Conservation (phyloP, 2,797 vertebrate genomes). For the Bovichtus variegatus region DNA sequence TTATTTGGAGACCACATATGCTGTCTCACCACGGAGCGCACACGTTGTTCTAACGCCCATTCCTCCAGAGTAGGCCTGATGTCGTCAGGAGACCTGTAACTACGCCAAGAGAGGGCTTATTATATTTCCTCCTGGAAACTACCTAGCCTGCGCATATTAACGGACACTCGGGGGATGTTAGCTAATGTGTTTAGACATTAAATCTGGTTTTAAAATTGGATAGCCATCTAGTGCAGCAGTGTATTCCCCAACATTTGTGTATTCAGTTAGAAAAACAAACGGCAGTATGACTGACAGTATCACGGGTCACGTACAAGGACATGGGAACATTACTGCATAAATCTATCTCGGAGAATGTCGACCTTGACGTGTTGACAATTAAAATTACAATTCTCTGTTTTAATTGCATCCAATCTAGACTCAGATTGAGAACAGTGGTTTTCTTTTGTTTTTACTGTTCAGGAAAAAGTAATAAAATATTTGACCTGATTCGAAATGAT, state of each 20-base stretch:
- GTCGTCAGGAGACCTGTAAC: slow-evolving; percentile 64
- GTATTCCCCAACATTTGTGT: slow-evolving; percentile 62
- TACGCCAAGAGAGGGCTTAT: slow-evolving; percentile 61
- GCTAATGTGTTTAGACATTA: slow-evolving; percentile 82
- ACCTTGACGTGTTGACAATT: neutral
- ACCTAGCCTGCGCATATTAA: slow-evolving; percentile 60
- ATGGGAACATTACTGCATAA: slow-evolving; percentile 29
- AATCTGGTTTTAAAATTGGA: slow-evolving; percentile 75
- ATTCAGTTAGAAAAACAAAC: slow-evolving; percentile 68
- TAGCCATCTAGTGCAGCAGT: slow-evolving; percentile 55
- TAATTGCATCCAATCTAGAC: neutral
- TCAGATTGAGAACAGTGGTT: neutral
- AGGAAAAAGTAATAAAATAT: neutral
- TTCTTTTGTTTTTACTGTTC: neutral
- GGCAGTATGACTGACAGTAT: slow-evolving; percentile 39
- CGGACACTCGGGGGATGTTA: slow-evolving; percentile 65
- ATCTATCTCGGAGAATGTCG: slow-evolving; percentile 24
- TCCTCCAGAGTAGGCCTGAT: slow-evolving; percentile 53
- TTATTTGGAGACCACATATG: slow-evolving; percentile 65
- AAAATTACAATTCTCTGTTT: neutral
- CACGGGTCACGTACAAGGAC: slow-evolving; percentile 46
- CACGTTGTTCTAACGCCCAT: slow-evolving; percentile 35
- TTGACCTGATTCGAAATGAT: neutral
- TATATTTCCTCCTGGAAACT: slow-evolving; percentile 77
- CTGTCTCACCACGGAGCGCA: slow-evolving; percentile 48